Percentiles rank a stretch among this genome's conserved stretches.
These are phyloP conservation scores for Aurelia sp. DNA, from an alignment of 30 jellyfish, hydroid and myxozoan species.

Conservation along the genomic window DNA sequence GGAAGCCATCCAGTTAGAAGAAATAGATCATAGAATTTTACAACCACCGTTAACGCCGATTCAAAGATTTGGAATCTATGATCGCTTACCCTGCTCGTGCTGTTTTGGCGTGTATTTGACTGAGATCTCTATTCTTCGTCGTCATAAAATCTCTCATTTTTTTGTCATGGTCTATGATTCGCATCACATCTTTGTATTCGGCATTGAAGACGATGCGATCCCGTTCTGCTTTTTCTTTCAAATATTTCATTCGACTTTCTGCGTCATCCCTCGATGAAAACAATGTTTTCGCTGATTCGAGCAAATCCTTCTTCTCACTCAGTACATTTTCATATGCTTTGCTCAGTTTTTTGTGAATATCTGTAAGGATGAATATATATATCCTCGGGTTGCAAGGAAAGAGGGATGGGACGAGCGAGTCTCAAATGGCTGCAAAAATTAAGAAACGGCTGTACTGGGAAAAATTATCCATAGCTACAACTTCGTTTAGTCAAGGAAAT, in stretches of 20 bases:
- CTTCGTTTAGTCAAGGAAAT: too few relatives aligned
- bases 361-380: neutral
- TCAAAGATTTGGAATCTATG: too few relatives aligned
- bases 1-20: too few relatives aligned
- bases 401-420: too few relatives aligned
- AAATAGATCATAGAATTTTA: too few relatives aligned
- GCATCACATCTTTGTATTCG: constrained; percentile 79
- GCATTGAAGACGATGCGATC: constrained; percentile 69
- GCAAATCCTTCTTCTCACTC: constrained; percentile 49
- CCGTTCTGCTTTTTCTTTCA: constrained; percentile 89
- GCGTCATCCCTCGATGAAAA: constrained; percentile 95
- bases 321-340: constrained; percentile 45
- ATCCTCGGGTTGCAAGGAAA: too few relatives aligned
- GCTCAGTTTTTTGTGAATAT: constrained; percentile 62
- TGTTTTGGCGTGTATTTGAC: constrained; percentile 49
- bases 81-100: constrained; percentile 39
- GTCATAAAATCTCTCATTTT: constrained; percentile 84
- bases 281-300: constrained; percentile 67
- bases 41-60: too few relatives aligned
- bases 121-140: constrained; percentile 71
- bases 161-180: constrained; percentile 90
- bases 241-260: constrained; percentile 79
- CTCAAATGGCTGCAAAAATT: too few relatives aligned
- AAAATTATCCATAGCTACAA: too few relatives aligned
- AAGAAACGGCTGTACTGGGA: too few relatives aligned